phyloP scores from a whole-genome alignment of 2,797 vertebrate genomes.

The Chrosomus eos region DNA sequence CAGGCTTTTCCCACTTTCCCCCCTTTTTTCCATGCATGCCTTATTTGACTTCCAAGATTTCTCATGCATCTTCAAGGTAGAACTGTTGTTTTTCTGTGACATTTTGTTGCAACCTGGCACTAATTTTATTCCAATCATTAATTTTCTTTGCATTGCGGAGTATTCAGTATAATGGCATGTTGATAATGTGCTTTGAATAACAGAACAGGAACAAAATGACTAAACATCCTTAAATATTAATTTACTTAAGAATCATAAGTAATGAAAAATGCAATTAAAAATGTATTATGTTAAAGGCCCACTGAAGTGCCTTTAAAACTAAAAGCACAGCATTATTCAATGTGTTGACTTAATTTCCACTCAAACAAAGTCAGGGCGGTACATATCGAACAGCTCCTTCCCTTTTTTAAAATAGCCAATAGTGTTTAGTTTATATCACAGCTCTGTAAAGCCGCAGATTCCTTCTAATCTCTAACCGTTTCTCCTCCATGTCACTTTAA shows the following conservation, averaged over 20 bases:
- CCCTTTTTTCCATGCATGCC: conserved; percentile 51
- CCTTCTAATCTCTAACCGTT: no score
- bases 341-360: no score
- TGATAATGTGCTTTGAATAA: neutral
- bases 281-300: neutral
- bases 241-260: neutral
- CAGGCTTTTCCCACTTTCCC: neutral
- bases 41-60: conserved; percentile 77
- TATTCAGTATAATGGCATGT: neutral
- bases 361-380: no score
- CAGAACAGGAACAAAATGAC: neutral
- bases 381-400: no score
- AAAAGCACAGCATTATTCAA: no score
- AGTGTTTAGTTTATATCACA: no score
- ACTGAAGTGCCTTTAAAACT: no score
- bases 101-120: conserved; percentile 63
- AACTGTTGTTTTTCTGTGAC: conserved; percentile 70
- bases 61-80: conserved; percentile 70
- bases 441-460: no score
- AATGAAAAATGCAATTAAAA: neutral
- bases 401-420: no score
- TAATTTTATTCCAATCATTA: neutral
- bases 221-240: neutral
- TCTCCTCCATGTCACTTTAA: no score
- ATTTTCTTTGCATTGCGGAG: neutral